A percentile compares a stretch with the other conserved stretches of the same genome.
phyloP scores from a whole-genome alignment of 2,113 vertebrate species.

The Channa maculata region DNA sequence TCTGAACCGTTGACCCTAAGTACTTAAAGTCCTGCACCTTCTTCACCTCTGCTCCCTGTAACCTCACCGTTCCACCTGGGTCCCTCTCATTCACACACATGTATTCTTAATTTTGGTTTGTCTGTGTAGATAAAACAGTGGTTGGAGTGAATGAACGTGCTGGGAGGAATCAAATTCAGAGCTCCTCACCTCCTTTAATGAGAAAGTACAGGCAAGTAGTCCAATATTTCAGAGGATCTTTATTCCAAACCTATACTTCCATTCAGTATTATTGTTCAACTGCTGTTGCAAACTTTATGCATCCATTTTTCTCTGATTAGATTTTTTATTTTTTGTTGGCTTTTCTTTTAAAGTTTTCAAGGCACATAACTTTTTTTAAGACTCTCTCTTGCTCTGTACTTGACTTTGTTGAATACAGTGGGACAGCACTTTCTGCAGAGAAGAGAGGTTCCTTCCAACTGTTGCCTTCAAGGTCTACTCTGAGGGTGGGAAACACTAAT shows the following conservation, averaged over 20 bases:
- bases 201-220: constrained; percentile 79
- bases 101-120: not conserved
- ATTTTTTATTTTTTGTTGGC: not conserved
- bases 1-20: too few relatives aligned
- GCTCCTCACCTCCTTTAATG: constrained; percentile 65
- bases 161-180: constrained; percentile 66
- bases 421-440: constrained; percentile 55
- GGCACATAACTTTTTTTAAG: not conserved
- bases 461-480: constrained; percentile 67
- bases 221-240: not conserved
- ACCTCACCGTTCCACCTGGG: too few relatives aligned
- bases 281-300: too few relatives aligned
- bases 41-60: too few relatives aligned
- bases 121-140: constrained; percentile 74
- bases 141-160: constrained; percentile 60
- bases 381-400: not conserved
- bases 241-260: not conserved
- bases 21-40: too few relatives aligned
- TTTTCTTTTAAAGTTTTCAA: not conserved
- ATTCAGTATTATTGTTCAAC: not conserved
- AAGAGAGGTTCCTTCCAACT: constrained; percentile 76
- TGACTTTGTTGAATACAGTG: constrained; percentile 51
- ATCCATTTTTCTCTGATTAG: too few relatives aligned
- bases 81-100: too few relatives aligned
- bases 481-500: constrained; percentile 42